Base-by-base conservation (phyloP, 2,888 invertebrate genomes). In the Spisula subtruncata region DNA sequence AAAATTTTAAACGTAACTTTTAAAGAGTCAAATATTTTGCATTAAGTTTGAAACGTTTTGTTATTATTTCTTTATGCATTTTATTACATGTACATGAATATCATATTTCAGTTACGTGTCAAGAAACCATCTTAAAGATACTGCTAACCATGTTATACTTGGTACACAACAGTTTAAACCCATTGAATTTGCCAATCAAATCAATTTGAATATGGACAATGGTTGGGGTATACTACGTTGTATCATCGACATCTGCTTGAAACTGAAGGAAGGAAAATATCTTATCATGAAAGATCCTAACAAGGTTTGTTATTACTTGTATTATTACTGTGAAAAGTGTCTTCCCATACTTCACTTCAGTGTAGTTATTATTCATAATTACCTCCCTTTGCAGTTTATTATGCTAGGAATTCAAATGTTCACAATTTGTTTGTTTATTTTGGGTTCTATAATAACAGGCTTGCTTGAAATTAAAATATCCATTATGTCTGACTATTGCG, bases 241-340 rank as follows among this genome's bases (percentile, higher is more conserved):
- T 97, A 99, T 99, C 96, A 98, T 99, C 94, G 99, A 99, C 95
- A 98, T 99, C 92, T 98, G 99, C 95, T 98, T 99, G 98, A 99
- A 99, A 97, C 98, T 99, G 97, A 98, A 99, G 96, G 99, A 99
- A 96, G 99, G 99, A 95, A 97, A 97, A 97, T 99, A 99, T 97
- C 97, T 99, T 95, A 99, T 99, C 94, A 99, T 99, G 98, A 99
- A 99, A 97, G 99, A 99, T 97, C 99, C 99, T 5, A 99, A 99
- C 97, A 99, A 99, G 97, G 97, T 97, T 94, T 93, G 80, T 79
- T 14, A 51, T 16, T 60, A n/a, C n/a, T n/a, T n/a, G n/a, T n/a
- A n/a, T n/a, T n/a, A n/a, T n/a, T n/a, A n/a, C n/a, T n/a, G n/a
- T n/a, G n/a, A n/a, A n/a, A n/a, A n/a, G n/a, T n/a, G n/a, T n/a